Conservation (phyloP, 1,140 invertebrate genomes). For the Pseudomyrmex concolor region DNA sequence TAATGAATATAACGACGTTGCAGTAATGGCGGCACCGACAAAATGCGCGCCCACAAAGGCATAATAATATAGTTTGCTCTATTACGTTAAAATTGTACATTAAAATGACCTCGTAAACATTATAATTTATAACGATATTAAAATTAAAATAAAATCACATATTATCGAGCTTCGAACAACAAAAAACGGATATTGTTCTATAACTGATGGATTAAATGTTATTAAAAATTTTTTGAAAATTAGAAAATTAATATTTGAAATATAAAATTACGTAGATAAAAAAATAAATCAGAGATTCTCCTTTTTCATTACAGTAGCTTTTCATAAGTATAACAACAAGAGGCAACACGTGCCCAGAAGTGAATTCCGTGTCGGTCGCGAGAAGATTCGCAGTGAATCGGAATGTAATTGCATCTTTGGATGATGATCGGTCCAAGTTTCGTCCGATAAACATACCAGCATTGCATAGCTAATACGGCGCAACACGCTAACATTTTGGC, state of each 20-base stretch:
- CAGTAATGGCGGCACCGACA: neutral
- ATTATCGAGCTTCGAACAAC: neutral
- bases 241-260: neutral
- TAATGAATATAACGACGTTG: conserved; percentile 3
- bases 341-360: neutral
- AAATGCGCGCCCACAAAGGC: conserved; percentile 25
- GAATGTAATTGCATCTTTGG: conserved; percentile 8
- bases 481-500: conserved; percentile 16
- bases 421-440: conserved; percentile 37
- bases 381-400: conserved; percentile 24
- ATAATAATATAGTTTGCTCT: neutral
- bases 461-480: conserved; percentile 26
- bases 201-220: too few species aligned
- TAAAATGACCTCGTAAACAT: conserved; percentile 26
- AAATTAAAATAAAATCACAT: too few species aligned
- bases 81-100: conserved; percentile 23
- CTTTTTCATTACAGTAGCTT: neutral
- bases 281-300: too few species aligned
- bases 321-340: neutral
- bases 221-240: neutral
- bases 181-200: neutral
- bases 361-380: neutral
- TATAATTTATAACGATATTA: too few species aligned
- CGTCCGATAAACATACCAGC: conserved; percentile 14
- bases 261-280: too few species aligned